Conservation (phyloP, 2,888 invertebrate species). For the Sisyra terminalis region DNA sequence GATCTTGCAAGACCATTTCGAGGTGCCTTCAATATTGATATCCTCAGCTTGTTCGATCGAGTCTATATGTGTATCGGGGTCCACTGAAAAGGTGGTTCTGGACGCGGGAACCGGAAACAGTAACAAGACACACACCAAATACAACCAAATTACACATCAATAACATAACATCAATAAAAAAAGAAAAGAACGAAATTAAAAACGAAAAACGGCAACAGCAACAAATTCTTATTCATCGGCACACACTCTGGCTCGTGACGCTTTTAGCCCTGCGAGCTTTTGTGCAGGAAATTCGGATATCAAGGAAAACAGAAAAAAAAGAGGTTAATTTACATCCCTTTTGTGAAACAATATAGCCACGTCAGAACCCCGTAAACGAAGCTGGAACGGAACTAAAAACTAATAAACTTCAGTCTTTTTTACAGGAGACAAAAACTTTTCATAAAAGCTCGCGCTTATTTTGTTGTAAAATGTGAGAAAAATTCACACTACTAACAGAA, state of each 20-base stretch:
- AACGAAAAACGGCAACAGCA: neutral
- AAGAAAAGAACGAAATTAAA: no score
- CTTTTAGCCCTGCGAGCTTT: neutral
- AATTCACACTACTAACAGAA: no score
- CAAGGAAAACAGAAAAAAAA: neutral
- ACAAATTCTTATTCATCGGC: neutral
- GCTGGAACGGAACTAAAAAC: no score
- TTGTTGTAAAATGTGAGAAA: no score
- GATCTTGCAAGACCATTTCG: constrained; percentile 99
- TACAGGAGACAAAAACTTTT: no score
- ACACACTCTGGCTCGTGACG: neutral
- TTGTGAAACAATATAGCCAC: no score
- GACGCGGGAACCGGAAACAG: constrained; percentile 30
- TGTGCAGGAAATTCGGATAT: neutral
- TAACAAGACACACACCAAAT: constrained; percentile 22
- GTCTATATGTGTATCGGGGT: constrained; percentile 95
- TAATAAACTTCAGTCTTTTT: no score
- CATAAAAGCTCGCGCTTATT: no score
- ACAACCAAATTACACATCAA: constrained; percentile 19
- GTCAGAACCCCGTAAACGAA: no score
- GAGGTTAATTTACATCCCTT: neutral
- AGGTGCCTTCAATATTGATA: constrained; percentile 96
- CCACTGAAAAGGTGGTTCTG: constrained; percentile 95
- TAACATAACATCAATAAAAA: constrained; percentile 7
- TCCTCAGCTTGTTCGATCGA: constrained; percentile 94